Percentiles rank a stretch among this genome's conserved stretches.
Evolutionary conservation across 1,140 invertebrate species (phyloP).

Genomic region (Patella vulgata): DNA sequence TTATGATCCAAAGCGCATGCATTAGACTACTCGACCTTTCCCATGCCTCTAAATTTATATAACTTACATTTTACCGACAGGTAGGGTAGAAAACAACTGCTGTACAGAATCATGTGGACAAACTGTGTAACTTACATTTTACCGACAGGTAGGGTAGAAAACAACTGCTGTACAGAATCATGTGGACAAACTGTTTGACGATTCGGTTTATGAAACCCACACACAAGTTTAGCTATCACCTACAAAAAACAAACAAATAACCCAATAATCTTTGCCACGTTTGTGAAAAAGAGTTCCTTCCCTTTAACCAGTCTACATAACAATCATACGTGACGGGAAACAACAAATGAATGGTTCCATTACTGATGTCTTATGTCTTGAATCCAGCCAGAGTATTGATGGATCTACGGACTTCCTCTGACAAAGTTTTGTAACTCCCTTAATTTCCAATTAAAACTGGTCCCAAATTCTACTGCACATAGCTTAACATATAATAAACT

Average conservation of each 20-base stretch:
- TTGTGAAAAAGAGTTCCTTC: background rate
- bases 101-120: constrained; percentile 76
- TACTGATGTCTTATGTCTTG: no score
- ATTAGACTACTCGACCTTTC: no score
- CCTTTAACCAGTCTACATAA: background rate
- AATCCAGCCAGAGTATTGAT: no score
- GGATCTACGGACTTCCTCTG: no score
- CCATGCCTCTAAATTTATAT: no score
- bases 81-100: constrained; percentile 75
- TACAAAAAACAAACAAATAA: constrained; percentile 49
- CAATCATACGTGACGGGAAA: no score
- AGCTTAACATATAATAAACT: no score
- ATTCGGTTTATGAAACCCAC: constrained; percentile 94
- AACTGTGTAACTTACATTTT: constrained; percentile 77
- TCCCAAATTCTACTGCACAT: no score
- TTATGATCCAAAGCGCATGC: no score
- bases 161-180: constrained; percentile 74
- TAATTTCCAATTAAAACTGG: no score
- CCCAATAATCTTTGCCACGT: background rate
- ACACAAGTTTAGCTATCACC: constrained; percentile 90
- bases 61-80: constrained; percentile 68
- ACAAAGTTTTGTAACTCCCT: no score
- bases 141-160: constrained; percentile 72
- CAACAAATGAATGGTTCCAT: no score
- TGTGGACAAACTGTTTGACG: constrained; percentile 89